Evolutionary conservation across 2,113 vertebrate genomes (phyloP), one percentile per base, ranked within the genome.

Genomic region (Orientallactaga bullata): DNA sequence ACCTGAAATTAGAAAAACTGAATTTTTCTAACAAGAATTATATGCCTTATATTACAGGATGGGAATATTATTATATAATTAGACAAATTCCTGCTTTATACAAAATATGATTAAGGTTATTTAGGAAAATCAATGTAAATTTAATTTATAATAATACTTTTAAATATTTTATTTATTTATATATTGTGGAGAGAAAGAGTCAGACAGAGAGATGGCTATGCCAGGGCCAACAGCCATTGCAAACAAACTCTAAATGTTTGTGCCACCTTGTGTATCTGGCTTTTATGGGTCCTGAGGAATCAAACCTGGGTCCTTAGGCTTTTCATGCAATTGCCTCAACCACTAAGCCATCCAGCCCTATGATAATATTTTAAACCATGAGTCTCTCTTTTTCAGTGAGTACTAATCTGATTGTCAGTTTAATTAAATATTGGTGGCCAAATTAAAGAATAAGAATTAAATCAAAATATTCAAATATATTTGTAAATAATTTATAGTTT

Each of bases 71-170:
- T 39, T 15, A 93, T 95, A 61, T 90, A 15, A 86, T 88, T 85
- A 77, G 47, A 60, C 6, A 90, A 69, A 47, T 66, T 28, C n/a
- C 20, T 26, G 37, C 60, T 92, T 88, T 23, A 85, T 78, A 24
- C 2, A 68, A 5, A 55, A 80, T 66, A 28, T 81, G 26, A 77
- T 85, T 60, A 92, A 68, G 90, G 21, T 66, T 90, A 85, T 17
- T 79, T 72, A 47, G 39, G 94, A 92, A 94, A 26, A 63, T 17
- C 35, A 73, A 42, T 72, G 15, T 24, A 88, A 88, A 84, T 88
- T 76, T 90, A n/a, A 77, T 28, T 83, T 63, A 89, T 92, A 63
- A 65, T 80, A 76, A 58, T 68, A 47, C n/a, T 63, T 95, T 78
- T 60, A 90, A 8, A 88, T 85, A 82, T 63, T 68, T 26, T 82